Conservation (phyloP, 2,888 invertebrate genomes). For the Coenonympha arcania region DNA sequence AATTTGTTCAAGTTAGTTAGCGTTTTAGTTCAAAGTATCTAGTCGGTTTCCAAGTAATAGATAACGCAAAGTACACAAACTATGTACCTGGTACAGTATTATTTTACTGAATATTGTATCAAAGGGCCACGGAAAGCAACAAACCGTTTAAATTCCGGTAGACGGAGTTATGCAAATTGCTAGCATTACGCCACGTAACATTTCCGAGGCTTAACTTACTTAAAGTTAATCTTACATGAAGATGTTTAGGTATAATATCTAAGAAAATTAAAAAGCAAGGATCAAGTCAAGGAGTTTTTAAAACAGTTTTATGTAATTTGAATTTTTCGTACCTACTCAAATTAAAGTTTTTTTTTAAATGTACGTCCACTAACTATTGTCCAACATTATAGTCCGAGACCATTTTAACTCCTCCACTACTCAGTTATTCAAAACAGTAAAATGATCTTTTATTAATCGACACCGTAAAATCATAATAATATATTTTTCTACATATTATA, state of each 20-base stretch:
- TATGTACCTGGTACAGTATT: background rate
- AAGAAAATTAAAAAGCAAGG: conserved; percentile 7
- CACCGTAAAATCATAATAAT: too few species aligned
- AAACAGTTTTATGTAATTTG: background rate
- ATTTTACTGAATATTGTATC: background rate
- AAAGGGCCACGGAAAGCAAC: conserved; percentile 19
- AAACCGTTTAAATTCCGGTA: conserved; percentile 6
- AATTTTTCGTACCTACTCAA: background rate
- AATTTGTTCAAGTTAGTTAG: too few species aligned
- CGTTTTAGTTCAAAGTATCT: background rate
- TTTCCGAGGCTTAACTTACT: conserved; percentile 17
- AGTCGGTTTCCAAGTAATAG: background rate
- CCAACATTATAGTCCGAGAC: too few species aligned
- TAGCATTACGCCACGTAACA: conserved; percentile 44
- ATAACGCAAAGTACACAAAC: too few species aligned
- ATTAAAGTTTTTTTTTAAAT: too few species aligned
- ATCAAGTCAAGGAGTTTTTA: conserved; percentile 5
- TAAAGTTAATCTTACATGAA: conserved; percentile 19
- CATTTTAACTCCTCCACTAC: too few species aligned
- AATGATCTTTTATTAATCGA: background rate
- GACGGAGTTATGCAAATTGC: conserved; percentile 48
- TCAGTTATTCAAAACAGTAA: background rate
- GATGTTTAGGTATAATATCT: conserved; percentile 18
- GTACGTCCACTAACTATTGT: too few species aligned
- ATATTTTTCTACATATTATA: too few species aligned